phyloP scores from a whole-genome alignment of 2,888 invertebrate species.

The Aricia artaxerxes region DNA sequence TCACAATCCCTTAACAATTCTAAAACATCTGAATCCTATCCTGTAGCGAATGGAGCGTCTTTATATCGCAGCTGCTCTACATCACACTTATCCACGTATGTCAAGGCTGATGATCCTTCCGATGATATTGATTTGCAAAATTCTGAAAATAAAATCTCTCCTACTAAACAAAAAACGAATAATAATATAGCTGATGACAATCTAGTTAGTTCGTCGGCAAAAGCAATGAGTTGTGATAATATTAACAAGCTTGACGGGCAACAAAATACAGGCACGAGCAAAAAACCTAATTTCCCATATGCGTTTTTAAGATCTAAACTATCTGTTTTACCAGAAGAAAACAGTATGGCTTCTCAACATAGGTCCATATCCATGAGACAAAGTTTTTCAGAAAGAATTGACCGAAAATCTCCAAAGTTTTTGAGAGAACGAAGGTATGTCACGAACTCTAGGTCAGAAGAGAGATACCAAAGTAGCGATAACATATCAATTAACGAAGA shows the following conservation, averaged over 20 bases:
- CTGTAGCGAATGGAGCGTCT: constrained; percentile 69
- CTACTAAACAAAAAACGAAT: constrained; percentile 58
- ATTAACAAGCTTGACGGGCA: constrained; percentile 79
- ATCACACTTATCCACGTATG: constrained; percentile 87
- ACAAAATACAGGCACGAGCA: constrained; percentile 70
- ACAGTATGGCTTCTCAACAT: constrained; percentile 77
- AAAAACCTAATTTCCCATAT: constrained; percentile 87
- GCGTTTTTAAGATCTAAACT: constrained; percentile 88
- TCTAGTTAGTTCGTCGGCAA: constrained; percentile 73
- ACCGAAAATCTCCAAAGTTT: constrained; percentile 71
- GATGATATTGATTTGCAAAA: constrained; percentile 86
- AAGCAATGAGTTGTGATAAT: constrained; percentile 87
- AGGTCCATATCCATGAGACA: constrained; percentile 72
- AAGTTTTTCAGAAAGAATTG: constrained; percentile 77
- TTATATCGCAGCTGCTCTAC: constrained; percentile 89
- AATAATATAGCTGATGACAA: constrained; percentile 61
- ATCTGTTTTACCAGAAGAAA: constrained; percentile 88
- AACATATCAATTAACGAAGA: constrained; percentile 75
- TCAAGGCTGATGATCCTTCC: constrained; percentile 90
- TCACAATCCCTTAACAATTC: constrained; percentile 68
- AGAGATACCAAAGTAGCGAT: constrained; percentile 79
- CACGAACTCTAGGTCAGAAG: constrained; percentile 81
- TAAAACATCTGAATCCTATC: constrained; percentile 60
- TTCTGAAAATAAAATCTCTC: constrained; percentile 62
- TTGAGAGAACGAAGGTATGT: constrained; percentile 64